phyloP scores from a whole-genome alignment of 2,113 vertebrate species.

The Grammomys surdaster region DNA sequence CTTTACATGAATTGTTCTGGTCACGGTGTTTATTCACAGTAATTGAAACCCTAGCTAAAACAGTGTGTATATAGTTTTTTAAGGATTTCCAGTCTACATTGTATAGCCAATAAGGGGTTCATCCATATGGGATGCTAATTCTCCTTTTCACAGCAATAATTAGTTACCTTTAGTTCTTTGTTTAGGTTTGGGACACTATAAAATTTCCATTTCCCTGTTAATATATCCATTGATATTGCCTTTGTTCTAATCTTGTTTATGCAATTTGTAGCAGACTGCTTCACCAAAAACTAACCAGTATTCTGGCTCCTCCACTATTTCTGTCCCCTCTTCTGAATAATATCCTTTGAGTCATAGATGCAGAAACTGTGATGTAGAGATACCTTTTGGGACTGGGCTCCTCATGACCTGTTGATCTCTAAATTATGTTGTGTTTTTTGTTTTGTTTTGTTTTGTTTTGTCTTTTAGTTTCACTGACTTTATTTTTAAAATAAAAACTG shows the following conservation, averaged over 20 bases:
- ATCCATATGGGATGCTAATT: not conserved
- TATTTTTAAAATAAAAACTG: not conserved
- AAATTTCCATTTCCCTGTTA: not conserved
- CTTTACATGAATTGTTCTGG: not conserved
- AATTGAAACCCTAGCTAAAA: not conserved
- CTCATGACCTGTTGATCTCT: not conserved
- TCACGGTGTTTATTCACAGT: not conserved
- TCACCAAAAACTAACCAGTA: not conserved
- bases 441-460: not conserved
- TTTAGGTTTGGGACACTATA: not conserved
- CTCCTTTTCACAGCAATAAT: not conserved
- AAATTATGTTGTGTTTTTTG: not conserved
- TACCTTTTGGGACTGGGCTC: not conserved
- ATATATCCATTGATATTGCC: not conserved
- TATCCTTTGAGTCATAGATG: not conserved
- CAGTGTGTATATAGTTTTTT: not conserved
- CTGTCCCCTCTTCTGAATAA: not conserved
- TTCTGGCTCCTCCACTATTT: not conserved
- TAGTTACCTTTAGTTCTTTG: not conserved
- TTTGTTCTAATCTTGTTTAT: not conserved
- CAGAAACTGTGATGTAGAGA: not conserved
- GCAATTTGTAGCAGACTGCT: not conserved
- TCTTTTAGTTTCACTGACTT: conserved; percentile 35
- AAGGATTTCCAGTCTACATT: not conserved
- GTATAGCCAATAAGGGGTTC: not conserved